Evolutionary conservation across 92 coral and sea anemone species (phyloP), one percentile per base, ranked within the genome.

Genomic region (Porites cylindrica): DNA sequence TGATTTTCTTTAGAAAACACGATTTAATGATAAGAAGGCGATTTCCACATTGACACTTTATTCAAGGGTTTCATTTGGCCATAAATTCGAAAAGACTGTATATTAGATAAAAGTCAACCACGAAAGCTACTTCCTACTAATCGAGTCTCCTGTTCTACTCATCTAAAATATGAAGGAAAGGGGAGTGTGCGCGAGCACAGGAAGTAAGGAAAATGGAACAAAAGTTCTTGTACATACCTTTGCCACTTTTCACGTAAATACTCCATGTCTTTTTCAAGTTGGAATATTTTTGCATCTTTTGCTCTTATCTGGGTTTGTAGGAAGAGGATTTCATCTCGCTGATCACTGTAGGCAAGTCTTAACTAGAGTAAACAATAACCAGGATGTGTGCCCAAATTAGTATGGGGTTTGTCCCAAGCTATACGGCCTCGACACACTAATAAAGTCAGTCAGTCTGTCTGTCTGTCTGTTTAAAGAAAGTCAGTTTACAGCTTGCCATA

Each of bases 261-360:
- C 43, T 87, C 70, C 67, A 85, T 80, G 62, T 93, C 96, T 68
- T 90, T 92, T 79, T 95, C 94, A 72, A 95, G 90, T 26, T 84
- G 90, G 62, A 79, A 78, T 43, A 95, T 93, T 74, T 86, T 91
- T 8, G 86, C 92, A 76, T 95, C 98, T 67, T 87, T 85, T 69
- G 91, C 93, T 80, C 84, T 91, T 26, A 95, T 85, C 29, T 95
- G 93, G 53, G 91, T 93, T 68, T 85, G 85, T 20, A 95, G 88
- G 70, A 94, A 90, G 84, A 51, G 16, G 3, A 95, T 94, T 78
- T 95, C 96, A 24, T 93, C 95, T 77, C 91, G 78, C 82, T 93
- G 92, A 70, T 95, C 96, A 82, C 87, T 90, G 86, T 79, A 95
- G 1, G 98, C 96, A 10, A 95, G 85, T 70, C 92, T 90, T 78